Percentiles rank a stretch among this genome's conserved stretches.
Evolutionary conservation across 2,888 invertebrate species (phyloP).

Genomic region (Heterodera filipjevi): DNA sequence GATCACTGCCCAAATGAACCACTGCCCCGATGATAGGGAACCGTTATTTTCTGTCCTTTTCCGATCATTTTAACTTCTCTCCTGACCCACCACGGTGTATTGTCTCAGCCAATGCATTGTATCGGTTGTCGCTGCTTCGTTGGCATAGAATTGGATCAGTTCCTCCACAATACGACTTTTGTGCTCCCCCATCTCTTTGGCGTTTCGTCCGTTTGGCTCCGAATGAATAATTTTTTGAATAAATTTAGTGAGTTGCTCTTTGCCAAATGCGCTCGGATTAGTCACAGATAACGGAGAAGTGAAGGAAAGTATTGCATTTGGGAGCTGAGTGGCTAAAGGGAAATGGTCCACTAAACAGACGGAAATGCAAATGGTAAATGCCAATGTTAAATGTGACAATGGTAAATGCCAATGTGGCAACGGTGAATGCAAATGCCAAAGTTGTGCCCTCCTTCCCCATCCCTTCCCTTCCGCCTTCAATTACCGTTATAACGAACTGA

Average conservation of each 20-base stretch:
- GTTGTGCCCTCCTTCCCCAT: not conserved
- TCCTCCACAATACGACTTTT: conserved; percentile 16
- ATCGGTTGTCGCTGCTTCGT: conserved; percentile 15
- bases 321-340: conserved; percentile 24
- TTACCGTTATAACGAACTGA: too few relatives aligned
- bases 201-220: conserved; percentile 2
- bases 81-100: conserved; percentile 26
- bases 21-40: too few relatives aligned
- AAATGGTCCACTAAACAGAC: not conserved
- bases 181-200: conserved; percentile 4
- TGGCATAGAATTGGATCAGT: conserved; percentile 17
- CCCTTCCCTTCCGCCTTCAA: too few relatives aligned
- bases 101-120: conserved; percentile 20
- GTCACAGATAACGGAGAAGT: conserved; percentile 17
- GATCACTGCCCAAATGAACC: too few relatives aligned
- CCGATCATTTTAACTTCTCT: not conserved
- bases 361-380: too few relatives aligned
- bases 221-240: conserved; percentile 14
- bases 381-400: too few relatives aligned
- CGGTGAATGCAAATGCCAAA: too few relatives aligned
- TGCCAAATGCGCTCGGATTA: conserved; percentile 17
- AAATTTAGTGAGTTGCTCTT: conserved; percentile 15
- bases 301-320: conserved; percentile 25
- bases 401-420: too few relatives aligned
- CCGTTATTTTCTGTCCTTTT: too few relatives aligned